Evolutionary conservation across 2,113 vertebrate genomes (phyloP).

Genomic region (Lamprologus lemairii): DNA sequence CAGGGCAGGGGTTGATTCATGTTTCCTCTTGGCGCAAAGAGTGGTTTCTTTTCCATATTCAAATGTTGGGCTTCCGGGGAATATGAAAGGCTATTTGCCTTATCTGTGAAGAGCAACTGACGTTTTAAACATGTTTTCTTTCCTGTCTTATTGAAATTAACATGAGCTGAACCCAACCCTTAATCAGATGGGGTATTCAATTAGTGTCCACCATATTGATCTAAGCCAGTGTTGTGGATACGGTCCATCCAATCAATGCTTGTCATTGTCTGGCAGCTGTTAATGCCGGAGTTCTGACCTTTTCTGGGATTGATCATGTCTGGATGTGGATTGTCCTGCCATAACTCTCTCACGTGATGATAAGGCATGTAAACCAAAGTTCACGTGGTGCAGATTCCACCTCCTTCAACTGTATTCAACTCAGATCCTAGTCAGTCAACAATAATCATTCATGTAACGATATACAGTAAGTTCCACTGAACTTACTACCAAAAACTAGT

Average conservation of each 20-base stretch:
- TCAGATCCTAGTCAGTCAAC: not conserved
- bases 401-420: not conserved
- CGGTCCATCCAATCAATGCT: slow-evolving; percentile 12
- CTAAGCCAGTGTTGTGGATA: not conserved
- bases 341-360: not conserved
- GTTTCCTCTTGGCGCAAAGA: not conserved
- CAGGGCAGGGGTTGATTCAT: not conserved
- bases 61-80: not conserved
- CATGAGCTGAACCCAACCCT: not conserved
- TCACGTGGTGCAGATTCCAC: not conserved
- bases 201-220: slow-evolving; percentile 22
- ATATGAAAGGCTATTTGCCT: not conserved
- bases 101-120: not conserved
- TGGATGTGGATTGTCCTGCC: not conserved
- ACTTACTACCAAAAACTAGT: not conserved
- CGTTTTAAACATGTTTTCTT: not conserved
- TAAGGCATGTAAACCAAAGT: not conserved
- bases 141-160: not conserved
- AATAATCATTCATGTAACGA: not conserved
- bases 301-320: slow-evolving; percentile 32
- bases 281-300: not conserved
- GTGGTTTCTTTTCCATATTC: not conserved
- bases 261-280: not conserved
- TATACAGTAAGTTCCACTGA: not conserved
- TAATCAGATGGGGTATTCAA: not conserved